These are phyloP conservation scores for Proteles cristata DNA, from an alignment of 2,113 vertebrate species.

Conservation along the genomic window DNA sequence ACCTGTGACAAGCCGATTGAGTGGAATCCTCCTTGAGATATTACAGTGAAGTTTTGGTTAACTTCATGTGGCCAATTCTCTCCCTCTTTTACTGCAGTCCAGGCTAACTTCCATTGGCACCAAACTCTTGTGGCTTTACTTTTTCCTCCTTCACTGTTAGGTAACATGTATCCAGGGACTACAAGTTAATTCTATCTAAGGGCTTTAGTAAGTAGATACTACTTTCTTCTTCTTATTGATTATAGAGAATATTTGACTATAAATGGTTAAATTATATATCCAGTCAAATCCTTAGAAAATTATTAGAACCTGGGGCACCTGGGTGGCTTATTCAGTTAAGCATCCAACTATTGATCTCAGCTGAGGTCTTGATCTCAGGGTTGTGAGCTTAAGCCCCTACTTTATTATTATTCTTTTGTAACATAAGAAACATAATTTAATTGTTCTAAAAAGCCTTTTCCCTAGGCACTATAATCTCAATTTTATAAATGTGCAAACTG, in stretches of 20 bases:
- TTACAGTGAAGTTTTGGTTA: not conserved
- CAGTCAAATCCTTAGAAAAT: slow-evolving; percentile 12
- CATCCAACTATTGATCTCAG: too few species aligned
- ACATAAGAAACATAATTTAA: not conserved
- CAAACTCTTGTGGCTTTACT: not conserved
- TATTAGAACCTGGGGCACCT: not conserved
- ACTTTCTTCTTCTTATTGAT: not conserved
- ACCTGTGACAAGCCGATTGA: not conserved
- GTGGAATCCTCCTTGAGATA: not conserved
- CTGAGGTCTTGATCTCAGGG: too few species aligned
- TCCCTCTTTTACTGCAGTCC: not conserved
- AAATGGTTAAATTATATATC: not conserved
- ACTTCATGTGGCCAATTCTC: not conserved
- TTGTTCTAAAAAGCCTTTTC: not conserved
- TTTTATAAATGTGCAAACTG: not conserved
- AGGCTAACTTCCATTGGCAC: not conserved
- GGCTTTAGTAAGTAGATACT: not conserved
- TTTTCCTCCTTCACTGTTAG: not conserved
- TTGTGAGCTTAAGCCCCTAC: too few species aligned
- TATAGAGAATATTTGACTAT: not conserved
- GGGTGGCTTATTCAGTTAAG: too few species aligned
- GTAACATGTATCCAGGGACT: not conserved
- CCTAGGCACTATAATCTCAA: not conserved
- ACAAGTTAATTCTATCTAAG: not conserved
- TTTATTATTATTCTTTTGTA: not conserved